Conservation (phyloP, 1,140 invertebrate species). For the Achroia grisella region DNA sequence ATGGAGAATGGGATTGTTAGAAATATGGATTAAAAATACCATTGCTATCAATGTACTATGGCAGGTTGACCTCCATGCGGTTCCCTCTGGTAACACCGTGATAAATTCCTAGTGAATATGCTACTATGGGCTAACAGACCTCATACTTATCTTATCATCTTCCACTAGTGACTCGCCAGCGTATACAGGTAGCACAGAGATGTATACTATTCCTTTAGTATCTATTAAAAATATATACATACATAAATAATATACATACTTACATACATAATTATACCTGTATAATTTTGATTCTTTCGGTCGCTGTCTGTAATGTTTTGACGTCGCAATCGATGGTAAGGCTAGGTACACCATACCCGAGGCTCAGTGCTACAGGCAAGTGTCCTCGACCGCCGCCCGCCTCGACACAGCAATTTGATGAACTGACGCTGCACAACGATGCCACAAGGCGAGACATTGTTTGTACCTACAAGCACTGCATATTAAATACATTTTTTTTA, state of each 20-base stretch:
- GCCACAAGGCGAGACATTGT: slow-evolving; percentile 72
- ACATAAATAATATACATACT: no score
- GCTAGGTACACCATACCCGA: slow-evolving; percentile 81
- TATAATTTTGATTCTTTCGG: slow-evolving; percentile 52
- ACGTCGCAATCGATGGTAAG: slow-evolving; percentile 84
- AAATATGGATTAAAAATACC: no score
- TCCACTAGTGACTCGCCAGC: no score
- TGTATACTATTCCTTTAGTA: slow-evolving; percentile 1
- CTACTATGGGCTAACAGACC: no score
- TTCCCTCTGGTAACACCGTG: no score
- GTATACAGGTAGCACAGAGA: no score
- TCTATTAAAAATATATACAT: not conserved
- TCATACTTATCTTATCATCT: no score
- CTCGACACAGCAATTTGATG: slow-evolving; percentile 79
- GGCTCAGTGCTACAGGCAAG: slow-evolving; percentile 82
- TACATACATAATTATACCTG: slow-evolving; percentile 49
- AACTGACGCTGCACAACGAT: slow-evolving; percentile 33
- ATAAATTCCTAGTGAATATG: no score
- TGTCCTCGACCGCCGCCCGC: slow-evolving; percentile 92
- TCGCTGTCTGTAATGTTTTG: slow-evolving; percentile 24
- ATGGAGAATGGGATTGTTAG: no score
- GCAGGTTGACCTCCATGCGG: no score
- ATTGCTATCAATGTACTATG: no score
- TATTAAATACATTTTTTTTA: no score
- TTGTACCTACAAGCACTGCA: slow-evolving; percentile 55